phyloP scores from a whole-genome alignment of 2,888 invertebrate genomes.

The Colletes collaris region DNA sequence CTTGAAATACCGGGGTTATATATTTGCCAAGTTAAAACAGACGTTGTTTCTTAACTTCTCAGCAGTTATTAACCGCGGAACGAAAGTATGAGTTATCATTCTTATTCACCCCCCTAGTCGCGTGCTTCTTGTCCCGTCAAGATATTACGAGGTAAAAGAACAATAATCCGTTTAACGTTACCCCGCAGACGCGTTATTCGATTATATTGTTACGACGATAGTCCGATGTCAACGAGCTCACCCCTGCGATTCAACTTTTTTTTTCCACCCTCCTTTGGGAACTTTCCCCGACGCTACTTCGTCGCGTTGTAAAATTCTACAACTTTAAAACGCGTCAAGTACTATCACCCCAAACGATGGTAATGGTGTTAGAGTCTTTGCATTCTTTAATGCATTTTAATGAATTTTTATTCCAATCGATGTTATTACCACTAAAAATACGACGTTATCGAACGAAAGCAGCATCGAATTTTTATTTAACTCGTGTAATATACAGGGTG shows the following conservation, averaged over 20 bases:
- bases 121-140: slow-evolving; percentile 20
- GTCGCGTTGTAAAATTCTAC: neutral
- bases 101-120: neutral
- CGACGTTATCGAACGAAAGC: too few relatives aligned
- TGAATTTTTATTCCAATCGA: too few relatives aligned
- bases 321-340: neutral
- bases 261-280: neutral
- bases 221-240: slow-evolving; percentile 42
- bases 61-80: too few relatives aligned
- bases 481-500: too few relatives aligned
- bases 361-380: too few relatives aligned
- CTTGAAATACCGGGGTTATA: too few relatives aligned
- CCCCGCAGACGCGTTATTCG: slow-evolving; percentile 34
- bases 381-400: too few relatives aligned
- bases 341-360: neutral
- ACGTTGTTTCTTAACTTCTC: too few relatives aligned
- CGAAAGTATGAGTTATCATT: neutral
- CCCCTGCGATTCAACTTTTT: neutral
- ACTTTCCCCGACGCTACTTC: neutral
- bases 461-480: too few relatives aligned
- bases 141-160: slow-evolving; percentile 43
- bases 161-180: slow-evolving; percentile 49
- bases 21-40: too few relatives aligned
- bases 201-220: slow-evolving; percentile 48
- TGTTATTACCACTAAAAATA: too few relatives aligned